Percentiles rank a stretch among this genome's conserved stretches.
Evolutionary conservation across 2,888 invertebrate genomes (phyloP).

Genomic region (Cryptocephalus moraei): DNA sequence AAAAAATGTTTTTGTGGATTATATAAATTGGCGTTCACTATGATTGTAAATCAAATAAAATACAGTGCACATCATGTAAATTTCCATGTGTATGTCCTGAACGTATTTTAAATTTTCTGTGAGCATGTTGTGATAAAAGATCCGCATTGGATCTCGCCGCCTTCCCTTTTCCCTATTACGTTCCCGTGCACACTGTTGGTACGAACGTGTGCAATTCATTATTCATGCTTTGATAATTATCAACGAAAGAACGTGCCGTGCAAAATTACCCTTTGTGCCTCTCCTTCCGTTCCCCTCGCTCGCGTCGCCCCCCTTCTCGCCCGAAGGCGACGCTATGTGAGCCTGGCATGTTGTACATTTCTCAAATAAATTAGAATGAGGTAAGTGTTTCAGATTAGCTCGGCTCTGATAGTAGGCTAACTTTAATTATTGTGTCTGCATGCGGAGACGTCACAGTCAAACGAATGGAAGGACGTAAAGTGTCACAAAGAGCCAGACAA

Average conservation of each 20-base stretch:
- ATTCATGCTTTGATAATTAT: slow-evolving; percentile 27
- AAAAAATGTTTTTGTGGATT: too few species aligned
- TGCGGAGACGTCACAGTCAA: too few species aligned
- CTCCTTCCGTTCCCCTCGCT: background rate
- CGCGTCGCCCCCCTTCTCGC: background rate
- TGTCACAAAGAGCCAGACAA: too few species aligned
- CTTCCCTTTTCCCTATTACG: background rate
- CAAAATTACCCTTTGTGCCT: slow-evolving; percentile 11
- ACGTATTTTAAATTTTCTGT: too few species aligned
- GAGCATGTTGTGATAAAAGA: too few species aligned
- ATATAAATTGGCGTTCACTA: too few species aligned
- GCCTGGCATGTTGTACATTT: background rate
- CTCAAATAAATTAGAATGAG: slow-evolving; percentile 1
- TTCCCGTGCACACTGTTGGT: slow-evolving; percentile 16
- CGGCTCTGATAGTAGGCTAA: background rate
- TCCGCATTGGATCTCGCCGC: too few species aligned
- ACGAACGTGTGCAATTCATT: slow-evolving; percentile 24
- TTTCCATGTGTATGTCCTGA: too few species aligned
- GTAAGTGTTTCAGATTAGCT: background rate
- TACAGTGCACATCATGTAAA: too few species aligned
- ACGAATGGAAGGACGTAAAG: too few species aligned
- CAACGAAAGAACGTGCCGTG: slow-evolving; percentile 21
- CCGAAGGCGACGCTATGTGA: background rate
- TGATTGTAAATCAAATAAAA: too few species aligned
- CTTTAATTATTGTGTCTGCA: background rate